Base-by-base conservation (phyloP, 2,888 invertebrate species). In the Cynaeus angustus region DNA sequence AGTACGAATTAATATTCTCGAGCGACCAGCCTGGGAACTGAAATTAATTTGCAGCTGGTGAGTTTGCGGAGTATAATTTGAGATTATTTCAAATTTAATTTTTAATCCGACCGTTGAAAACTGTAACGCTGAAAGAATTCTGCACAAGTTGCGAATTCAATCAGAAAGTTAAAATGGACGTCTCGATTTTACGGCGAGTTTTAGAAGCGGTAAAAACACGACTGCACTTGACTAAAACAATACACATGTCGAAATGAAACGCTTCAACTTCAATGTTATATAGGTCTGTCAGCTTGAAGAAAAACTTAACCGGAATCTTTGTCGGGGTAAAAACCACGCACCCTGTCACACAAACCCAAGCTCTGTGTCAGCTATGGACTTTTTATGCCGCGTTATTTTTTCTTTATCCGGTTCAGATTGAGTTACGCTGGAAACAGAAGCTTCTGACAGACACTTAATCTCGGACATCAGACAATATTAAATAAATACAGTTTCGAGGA, bases 361-460 rank as follows among this genome's bases (percentile, higher is more conserved):
- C 48, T 50, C 48, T 28, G 28, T 50, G 56, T 41, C 38, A 56
- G 56, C 41, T 41, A 41, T 56, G 43, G 41, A 26, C 56, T 56
- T 56, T 78, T 78, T 74, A 74, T 78, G 75, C 73, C 72, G 52
- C 69, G 77, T 77, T 78, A 77, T 78, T 78, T 79, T 76, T 78
- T 73, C 76, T 79, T 78, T 77, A 77, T 79, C 77, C 76, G 74
- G 68, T 48, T 37, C 72, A 77, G 77, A 79, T 79, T 79, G 79
- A 79, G 79, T 77, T 75, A 75, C 78, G 75, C 72, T 68, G 72
- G 56, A 74, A 76, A 76, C 77, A 75, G 73, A 71, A 69, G 75
- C 75, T 78, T 78, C 79, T 78, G 77, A 78, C 76, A 75, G 76
- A 77, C 74, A 77, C 76, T 79, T 79, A 79, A 79, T 79, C 78